Evolutionary conservation across 2,113 vertebrate genomes (phyloP).

Genomic region (Amphiprion ocellaris): DNA sequence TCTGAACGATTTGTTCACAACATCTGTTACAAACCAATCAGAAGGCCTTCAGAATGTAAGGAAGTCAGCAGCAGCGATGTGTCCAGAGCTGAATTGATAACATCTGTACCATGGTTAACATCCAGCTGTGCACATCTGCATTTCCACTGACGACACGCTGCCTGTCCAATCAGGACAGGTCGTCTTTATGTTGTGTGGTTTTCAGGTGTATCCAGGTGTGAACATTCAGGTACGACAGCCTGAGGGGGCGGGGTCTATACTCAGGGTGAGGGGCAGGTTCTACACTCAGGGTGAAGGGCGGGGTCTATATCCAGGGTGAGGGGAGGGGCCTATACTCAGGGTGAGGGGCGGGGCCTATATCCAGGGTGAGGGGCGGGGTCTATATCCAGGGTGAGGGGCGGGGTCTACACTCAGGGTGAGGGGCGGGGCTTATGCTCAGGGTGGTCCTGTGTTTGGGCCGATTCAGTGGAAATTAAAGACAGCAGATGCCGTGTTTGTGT

Average conservation of each 20-base stretch:
- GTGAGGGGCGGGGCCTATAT: not conserved
- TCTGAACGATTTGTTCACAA: no score
- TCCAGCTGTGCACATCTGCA: no score
- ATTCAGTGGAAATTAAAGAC: constrained; percentile 2
- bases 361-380: not conserved
- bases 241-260: not conserved
- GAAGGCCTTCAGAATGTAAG: no score
- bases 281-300: not conserved
- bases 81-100: no score
- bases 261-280: not conserved
- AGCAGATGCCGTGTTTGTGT: constrained; percentile 26
- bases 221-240: no score
- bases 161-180: no score
- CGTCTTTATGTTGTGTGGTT: no score
- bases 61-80: no score
- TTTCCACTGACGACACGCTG: not conserved
- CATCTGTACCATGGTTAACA: no score
- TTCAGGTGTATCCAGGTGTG: no score
- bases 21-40: no score
- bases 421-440: not conserved
- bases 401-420: not conserved
- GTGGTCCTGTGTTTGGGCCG: not conserved
- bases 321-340: not conserved
- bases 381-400: not conserved
- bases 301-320: not conserved